Conservation (phyloP, 2,888 invertebrate genomes). For the Mamestra brassicae region DNA sequence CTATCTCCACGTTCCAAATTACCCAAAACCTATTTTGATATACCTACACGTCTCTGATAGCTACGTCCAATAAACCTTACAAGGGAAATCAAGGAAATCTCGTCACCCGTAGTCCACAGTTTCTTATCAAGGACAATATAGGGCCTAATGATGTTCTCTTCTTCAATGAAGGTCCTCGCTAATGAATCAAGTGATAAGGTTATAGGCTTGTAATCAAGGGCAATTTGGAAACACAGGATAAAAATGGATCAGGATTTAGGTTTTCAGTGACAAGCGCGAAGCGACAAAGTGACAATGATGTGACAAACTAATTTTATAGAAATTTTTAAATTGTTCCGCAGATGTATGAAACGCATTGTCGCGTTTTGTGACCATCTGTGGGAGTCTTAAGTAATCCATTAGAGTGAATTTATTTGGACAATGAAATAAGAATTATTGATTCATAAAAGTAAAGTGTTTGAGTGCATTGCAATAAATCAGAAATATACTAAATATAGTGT, state of each 20-base stretch:
- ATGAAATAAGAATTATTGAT: background rate
- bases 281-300: background rate
- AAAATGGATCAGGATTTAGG: background rate
- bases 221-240: background rate
- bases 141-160: constrained; percentile 1
- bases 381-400: background rate
- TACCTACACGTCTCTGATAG: background rate
- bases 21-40: background rate
- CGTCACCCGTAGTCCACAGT: background rate
- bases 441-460: background rate
- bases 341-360: background rate
- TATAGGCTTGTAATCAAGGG: background rate
- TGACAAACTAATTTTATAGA: background rate
- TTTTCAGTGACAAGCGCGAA: background rate
- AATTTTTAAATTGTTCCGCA: background rate
- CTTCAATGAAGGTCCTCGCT: background rate
- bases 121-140: background rate
- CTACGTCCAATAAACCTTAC: background rate
- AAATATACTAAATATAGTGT: constrained; percentile 10
- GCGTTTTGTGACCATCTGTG: background rate
- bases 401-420: background rate
- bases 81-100: constrained; percentile 5
- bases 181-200: constrained; percentile 6
- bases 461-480: constrained; percentile 20
- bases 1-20: background rate